Evolutionary conservation across 2,113 vertebrate genomes (phyloP).

Genomic region (Nothoprocta pentlandii): DNA sequence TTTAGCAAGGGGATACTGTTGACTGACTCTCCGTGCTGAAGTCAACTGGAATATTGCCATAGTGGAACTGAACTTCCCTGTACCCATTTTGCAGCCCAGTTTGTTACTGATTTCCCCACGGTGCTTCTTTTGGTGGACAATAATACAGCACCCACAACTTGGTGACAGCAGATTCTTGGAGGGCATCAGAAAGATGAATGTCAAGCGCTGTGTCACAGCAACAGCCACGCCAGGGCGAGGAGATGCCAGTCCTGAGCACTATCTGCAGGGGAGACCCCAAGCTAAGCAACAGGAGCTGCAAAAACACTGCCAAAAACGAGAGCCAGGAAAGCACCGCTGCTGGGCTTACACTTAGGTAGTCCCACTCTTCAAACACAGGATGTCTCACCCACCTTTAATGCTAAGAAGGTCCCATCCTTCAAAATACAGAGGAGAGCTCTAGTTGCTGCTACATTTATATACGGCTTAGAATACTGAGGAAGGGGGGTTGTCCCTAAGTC

Average conservation of each 20-base stretch:
- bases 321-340: neutral
- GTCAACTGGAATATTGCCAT: neutral
- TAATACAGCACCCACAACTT: neutral
- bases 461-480: neutral
- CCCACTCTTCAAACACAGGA: neutral
- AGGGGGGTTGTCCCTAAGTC: neutral
- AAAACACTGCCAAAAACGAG: neutral
- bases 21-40: neutral
- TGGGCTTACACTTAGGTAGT: neutral
- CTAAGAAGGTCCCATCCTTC: neutral
- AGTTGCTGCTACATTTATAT: neutral
- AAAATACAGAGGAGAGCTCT: neutral
- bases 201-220: fast-evolving
- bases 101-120: neutral
- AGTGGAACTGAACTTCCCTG: neutral
- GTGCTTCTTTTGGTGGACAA: neutral
- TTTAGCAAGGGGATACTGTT: neutral
- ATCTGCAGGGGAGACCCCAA: neutral
- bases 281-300: neutral
- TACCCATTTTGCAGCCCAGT: neutral
- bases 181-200: neutral
- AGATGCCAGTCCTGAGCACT: neutral
- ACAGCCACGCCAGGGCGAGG: neutral
- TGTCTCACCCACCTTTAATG: neutral
- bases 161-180: neutral